Evolutionary conservation across 2,113 vertebrate species (phyloP).

Genomic region (Hemibagrus wyckioides): DNA sequence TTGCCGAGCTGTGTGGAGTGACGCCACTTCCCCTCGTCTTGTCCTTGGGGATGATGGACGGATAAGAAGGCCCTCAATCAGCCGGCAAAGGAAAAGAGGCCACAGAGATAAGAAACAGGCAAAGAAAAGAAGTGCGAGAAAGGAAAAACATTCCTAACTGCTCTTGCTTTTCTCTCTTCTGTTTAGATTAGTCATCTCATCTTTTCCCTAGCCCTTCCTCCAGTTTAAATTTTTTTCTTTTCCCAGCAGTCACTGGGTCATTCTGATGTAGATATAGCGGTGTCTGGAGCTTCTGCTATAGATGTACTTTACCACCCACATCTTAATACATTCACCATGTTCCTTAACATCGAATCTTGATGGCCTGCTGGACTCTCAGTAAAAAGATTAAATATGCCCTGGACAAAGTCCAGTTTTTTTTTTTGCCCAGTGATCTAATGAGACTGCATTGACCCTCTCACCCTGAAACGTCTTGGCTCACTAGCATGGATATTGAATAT

Average conservation of each 20-base stretch:
- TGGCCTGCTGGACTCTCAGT: neutral
- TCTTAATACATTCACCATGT: neutral
- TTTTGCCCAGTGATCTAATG: constrained; percentile 9
- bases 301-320: neutral
- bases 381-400: neutral
- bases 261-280: neutral
- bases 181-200: constrained; percentile 48
- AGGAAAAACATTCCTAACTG: constrained; percentile 47
- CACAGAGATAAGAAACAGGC: constrained; percentile 49
- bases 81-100: constrained; percentile 44
- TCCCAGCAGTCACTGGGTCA: neutral
- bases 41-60: constrained; percentile 59
- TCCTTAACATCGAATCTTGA: neutral
- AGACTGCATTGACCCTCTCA: constrained; percentile 33
- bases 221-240: neutral
- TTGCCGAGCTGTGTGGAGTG: constrained; percentile 39
- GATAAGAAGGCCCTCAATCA: constrained; percentile 56
- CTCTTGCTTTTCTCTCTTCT: constrained; percentile 26
- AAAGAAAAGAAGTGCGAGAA: constrained; percentile 48
- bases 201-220: neutral
- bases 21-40: constrained; percentile 51
- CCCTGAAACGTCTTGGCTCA: constrained; percentile 36
- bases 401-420: constrained; percentile 13
- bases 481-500: constrained; percentile 41
- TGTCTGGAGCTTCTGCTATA: neutral